These are phyloP conservation scores for Entomobrya multifasciata DNA, from an alignment of 2,888 invertebrate genomes.

Conservation along the genomic window DNA sequence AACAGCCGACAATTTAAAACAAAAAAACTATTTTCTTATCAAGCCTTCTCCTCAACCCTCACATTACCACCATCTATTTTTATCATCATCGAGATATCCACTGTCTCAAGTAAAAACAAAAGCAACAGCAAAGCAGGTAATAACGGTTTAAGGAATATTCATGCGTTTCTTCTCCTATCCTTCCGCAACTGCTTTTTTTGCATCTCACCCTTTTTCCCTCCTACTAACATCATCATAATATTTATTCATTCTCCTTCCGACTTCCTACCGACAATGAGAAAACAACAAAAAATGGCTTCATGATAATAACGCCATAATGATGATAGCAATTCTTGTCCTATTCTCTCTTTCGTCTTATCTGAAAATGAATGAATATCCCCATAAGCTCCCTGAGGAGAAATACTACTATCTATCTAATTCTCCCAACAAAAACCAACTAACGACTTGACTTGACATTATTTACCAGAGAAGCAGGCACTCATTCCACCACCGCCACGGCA, in stretches of 20 bases:
- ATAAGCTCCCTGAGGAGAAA: slow-evolving; percentile 62
- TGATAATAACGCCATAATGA: slow-evolving; percentile 35
- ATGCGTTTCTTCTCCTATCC: neutral
- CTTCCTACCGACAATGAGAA: neutral
- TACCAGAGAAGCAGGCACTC: neutral
- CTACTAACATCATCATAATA: neutral
- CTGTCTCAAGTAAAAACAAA: neutral
- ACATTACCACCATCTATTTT: neutral
- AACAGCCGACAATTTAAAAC: slow-evolving; percentile 24
- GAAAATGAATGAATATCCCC: slow-evolving; percentile 39
- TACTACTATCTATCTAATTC: slow-evolving; percentile 57
- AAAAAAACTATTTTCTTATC: neutral
- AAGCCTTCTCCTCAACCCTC: too few relatives aligned
- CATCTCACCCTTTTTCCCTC: neutral
- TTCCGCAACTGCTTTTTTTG: neutral
- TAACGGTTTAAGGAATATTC: slow-evolving; percentile 19
- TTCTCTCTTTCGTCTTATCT: slow-evolving; percentile 40
- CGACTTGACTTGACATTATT: neutral
- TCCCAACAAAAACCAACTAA: slow-evolving; percentile 44
- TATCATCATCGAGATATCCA: slow-evolving; percentile 21
- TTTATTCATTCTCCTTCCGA: too few relatives aligned
- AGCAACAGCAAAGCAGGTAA: slow-evolving; percentile 5
- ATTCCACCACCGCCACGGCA: too few relatives aligned
- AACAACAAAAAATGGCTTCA: slow-evolving; percentile 22
- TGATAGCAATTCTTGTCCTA: slow-evolving; percentile 22